Evolutionary conservation across 2,888 invertebrate species (phyloP).

Genomic region (Mactromeris polynyma): DNA sequence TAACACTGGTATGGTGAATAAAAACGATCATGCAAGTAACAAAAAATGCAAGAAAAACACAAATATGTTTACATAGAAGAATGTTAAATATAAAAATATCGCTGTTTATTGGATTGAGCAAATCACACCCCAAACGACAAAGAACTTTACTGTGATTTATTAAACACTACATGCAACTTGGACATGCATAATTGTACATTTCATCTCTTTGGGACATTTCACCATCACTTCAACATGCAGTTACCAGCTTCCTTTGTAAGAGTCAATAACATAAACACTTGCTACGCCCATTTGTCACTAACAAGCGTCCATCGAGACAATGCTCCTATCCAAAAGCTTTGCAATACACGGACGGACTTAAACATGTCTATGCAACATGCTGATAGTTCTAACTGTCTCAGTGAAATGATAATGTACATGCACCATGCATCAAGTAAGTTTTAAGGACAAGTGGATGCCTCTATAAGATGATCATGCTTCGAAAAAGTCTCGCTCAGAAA

Average conservation of each 20-base stretch:
- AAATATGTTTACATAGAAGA: background rate
- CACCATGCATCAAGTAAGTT: background rate
- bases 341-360: too few species aligned
- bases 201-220: too few species aligned
- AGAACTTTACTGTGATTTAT: background rate
- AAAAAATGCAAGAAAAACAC: background rate
- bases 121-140: background rate
- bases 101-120: background rate
- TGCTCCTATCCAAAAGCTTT: too few species aligned
- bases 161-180: background rate
- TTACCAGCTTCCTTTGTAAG: too few species aligned
- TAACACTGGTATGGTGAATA: too few species aligned
- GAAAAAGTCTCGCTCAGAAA: background rate
- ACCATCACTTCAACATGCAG: too few species aligned
- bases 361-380: too few species aligned
- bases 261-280: too few species aligned
- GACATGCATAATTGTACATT: too few species aligned
- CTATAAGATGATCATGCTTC: background rate
- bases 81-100: background rate
- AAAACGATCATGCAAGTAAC: background rate
- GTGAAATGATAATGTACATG: background rate
- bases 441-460: background rate
- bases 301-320: too few species aligned
- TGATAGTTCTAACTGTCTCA: too few species aligned
- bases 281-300: too few species aligned